Conservation (phyloP, 2,888 invertebrate species). For the Oscheius sp. region DNA sequence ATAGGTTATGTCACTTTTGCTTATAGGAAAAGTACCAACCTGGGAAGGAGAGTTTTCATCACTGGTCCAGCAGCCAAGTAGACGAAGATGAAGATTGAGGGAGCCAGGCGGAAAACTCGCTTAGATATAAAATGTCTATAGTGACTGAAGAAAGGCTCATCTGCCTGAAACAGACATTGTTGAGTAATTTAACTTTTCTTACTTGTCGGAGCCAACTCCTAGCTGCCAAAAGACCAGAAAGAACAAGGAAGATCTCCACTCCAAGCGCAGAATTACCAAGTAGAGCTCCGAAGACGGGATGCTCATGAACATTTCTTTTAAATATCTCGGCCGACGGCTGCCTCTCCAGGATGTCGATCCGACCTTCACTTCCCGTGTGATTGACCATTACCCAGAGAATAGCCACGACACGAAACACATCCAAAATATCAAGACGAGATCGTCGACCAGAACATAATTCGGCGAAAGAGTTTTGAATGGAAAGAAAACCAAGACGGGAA, state of each 20-base stretch:
- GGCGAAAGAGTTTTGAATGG: constrained; percentile 40
- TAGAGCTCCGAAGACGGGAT: constrained; percentile 65
- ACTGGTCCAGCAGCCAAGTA: constrained; percentile 61
- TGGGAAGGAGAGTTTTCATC: constrained; percentile 51
- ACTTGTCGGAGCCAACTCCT: constrained; percentile 62
- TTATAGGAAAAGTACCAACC: constrained; percentile 38
- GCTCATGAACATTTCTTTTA: constrained; percentile 63
- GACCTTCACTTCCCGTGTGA: constrained; percentile 65
- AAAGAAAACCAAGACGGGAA: constrained; percentile 35
- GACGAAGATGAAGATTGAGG: constrained; percentile 62
- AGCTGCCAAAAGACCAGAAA: constrained; percentile 66
- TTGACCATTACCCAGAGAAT: constrained; percentile 68
- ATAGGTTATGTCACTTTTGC: too few relatives aligned
- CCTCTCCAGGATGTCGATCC: constrained; percentile 65
- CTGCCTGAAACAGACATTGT: constrained; percentile 29
- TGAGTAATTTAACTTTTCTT: not conserved
- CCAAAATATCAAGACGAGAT: constrained; percentile 55
- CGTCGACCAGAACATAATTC: constrained; percentile 48
- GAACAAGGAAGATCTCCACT: constrained; percentile 67
- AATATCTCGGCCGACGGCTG: constrained; percentile 59
- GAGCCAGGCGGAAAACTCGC: constrained; percentile 61
- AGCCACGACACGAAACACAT: constrained; percentile 61
- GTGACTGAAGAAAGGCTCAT: constrained; percentile 54
- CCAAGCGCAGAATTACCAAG: constrained; percentile 69
- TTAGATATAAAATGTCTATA: constrained; percentile 55